Base-by-base conservation (phyloP, 2,113 vertebrate species). In the Clinocottus analis region DNA sequence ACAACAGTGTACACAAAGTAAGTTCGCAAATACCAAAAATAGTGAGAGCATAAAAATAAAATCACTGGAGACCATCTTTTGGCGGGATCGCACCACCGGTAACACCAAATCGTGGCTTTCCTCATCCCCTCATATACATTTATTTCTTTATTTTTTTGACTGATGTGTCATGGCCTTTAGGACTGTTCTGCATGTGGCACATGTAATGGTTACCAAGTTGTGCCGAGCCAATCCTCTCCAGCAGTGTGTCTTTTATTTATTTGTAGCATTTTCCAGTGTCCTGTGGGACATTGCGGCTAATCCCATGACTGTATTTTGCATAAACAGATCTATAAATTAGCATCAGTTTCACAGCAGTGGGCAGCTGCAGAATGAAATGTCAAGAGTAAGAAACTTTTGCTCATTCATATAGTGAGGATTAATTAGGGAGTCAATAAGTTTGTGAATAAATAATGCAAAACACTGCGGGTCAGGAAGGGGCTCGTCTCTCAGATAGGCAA, bases 321-420 rank as follows among this genome's bases (percentile, higher is more conserved):
- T 67, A 23, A 68, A 45, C 31, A 73, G 72, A 29, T 73, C n/a
- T 33, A 55, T 41, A 71, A 21, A 77, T 43, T 69, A 69, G 39
- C 33, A 76, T 79, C 23, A 0, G 72, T 67, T 75, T n/a, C 23
- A 68, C 25, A 71, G 41, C 51, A 41, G 43, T 43, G 59, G 21
- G 79, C 64, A 76, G 83, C 72, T 80, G 72, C 55, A 25, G 17
- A 33, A n/a, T 68, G 35, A 87, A 85, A 87, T 82, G 65, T 77
- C 72, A 80, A 58, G 23, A 70, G 43, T 55, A 14, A 49, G 35
- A 81, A 79, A 59, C 31, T 21, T 37, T 3, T 11, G n/a, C 39
- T 56, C 13, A 33, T 70, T 58, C 29, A 71, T 33, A 58, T 49
- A 69, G 67, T 71, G 74, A 27, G 23, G 59, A 84, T 80, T 66